A percentile compares a stretch with the other conserved stretches of the same genome.
phyloP scores from a whole-genome alignment of 2,113 vertebrate species.

The Periophthalmus modestus region DNA sequence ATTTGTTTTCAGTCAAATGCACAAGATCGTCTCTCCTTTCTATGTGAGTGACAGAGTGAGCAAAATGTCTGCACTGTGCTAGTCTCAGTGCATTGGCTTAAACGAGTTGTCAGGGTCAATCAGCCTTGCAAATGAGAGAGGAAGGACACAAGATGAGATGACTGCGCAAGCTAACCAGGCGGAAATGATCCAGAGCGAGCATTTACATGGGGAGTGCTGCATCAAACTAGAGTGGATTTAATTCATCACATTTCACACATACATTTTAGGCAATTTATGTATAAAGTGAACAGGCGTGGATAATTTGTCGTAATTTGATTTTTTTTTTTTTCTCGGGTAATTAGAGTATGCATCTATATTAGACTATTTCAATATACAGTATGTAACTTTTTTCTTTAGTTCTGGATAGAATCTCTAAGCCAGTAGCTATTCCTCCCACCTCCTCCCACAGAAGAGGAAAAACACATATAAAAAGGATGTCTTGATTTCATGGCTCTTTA shows the following conservation, averaged over 20 bases:
- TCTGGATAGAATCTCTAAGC: neutral
- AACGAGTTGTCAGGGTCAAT: conserved; percentile 64
- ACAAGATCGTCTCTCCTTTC: conserved; percentile 44
- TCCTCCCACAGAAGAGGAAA: neutral
- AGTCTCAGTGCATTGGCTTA: conserved; percentile 36
- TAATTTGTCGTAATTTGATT: conserved; percentile 16
- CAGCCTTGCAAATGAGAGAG: conserved; percentile 61
- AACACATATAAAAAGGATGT: neutral
- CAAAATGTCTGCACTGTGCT: neutral
- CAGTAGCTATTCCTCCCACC: neutral
- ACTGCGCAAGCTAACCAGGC: conserved; percentile 52
- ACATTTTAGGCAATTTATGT: conserved; percentile 32
- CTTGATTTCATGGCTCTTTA: neutral
- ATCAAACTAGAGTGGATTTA: conserved; percentile 8
- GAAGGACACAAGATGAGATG: conserved; percentile 53
- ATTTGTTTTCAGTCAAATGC: conserved; percentile 33
- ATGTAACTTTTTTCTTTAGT: neutral
- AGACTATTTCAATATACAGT: neutral
- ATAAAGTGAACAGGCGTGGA: neutral
- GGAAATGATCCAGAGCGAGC: conserved; percentile 54
- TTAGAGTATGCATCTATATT: neutral
- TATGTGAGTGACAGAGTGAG: conserved; percentile 12
- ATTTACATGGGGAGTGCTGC: conserved; percentile 28
- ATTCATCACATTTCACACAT: conserved; percentile 38
- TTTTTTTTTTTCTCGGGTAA: neutral